A percentile compares a stretch with the other conserved stretches of the same genome.
Conservation (phyloP, 2,888 invertebrate genomes). For the Mechanitis mazaeus region DNA sequence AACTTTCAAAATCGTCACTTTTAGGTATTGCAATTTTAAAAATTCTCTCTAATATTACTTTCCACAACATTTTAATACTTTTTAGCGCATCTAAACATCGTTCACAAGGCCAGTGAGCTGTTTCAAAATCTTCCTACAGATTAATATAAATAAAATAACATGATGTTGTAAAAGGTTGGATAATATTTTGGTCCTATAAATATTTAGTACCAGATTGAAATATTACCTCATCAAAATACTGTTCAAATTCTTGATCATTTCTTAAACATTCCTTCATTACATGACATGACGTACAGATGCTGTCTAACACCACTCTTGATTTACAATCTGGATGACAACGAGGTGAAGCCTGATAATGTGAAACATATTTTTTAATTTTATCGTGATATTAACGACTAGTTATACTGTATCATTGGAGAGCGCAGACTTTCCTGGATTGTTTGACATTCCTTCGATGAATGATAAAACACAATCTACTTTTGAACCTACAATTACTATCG, state of each 20-base stretch:
- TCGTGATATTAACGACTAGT: neutral
- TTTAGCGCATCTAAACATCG: conserved; percentile 62
- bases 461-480: too few relatives aligned
- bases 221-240: conserved; percentile 59
- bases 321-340: conserved; percentile 62
- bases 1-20: conserved; percentile 32
- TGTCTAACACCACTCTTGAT: conserved; percentile 58
- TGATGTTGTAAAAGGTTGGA: neutral
- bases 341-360: conserved; percentile 42
- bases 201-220: neutral
- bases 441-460: too few relatives aligned
- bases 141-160: neutral
- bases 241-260: conserved; percentile 46
- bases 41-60: conserved; percentile 57
- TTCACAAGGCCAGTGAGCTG: conserved; percentile 66
- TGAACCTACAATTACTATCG: too few relatives aligned
- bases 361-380: conserved; percentile 7
- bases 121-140: conserved; percentile 59
- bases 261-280: conserved; percentile 56
- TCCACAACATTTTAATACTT: conserved; percentile 67
- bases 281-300: conserved; percentile 55
- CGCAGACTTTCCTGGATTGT: too few relatives aligned
- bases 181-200: neutral
- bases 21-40: conserved; percentile 48
- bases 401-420: too few relatives aligned